Base-by-base conservation (phyloP, 1,140 invertebrate species). In the Doryteuthis pealeii region DNA sequence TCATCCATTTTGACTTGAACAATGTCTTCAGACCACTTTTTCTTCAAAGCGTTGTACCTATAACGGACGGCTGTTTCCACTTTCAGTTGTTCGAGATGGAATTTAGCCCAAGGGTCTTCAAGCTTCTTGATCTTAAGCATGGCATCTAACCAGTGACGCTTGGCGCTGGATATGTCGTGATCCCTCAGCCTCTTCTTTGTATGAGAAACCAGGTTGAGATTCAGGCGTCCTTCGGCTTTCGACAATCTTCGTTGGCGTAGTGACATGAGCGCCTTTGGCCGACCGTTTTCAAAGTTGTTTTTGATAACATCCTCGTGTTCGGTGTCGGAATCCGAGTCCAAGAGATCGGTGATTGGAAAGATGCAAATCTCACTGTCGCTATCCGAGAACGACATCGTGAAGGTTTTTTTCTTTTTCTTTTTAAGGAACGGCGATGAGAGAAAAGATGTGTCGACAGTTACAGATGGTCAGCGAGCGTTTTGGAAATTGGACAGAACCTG, bases 1-100 rank as follows among this genome's bases (percentile, higher is more conserved):
- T 78, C 75, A 74, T 86, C 81, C 75, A 86, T 85, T 74, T 85
- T 87, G 22, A 86, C 81, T 67, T 81, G 78, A 14, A 84, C 84
- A 68, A 80, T 77, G 80, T 87, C 85, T 28, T 79, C 79, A 18
- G 76, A 74, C 85, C 85, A 87, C 2, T 70, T 72, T 68, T 84
- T 85, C 72, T 81, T 84, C 35, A 83, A 77, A 28, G 85, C 81
- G 76, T 81, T 84, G 73, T 87, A 87, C 14, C 85, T 72, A 80
- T 87, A 83, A 12, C 85, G 71, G 18, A 80, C 80, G 71, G 80
- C 83, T 10, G 35, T 73, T 71, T 87, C 85, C 1, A 79, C 70
- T 62, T 78, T 74, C 40, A 79, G 73, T 45, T 83, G 77, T 54
- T 86, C 81, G 22, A 86, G 77, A 67, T 85, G 81, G 72, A 85